Evolutionary conservation across 1,140 invertebrate genomes (phyloP), one percentile per base, ranked within the genome.

Genomic region (Zophobas morio): DNA sequence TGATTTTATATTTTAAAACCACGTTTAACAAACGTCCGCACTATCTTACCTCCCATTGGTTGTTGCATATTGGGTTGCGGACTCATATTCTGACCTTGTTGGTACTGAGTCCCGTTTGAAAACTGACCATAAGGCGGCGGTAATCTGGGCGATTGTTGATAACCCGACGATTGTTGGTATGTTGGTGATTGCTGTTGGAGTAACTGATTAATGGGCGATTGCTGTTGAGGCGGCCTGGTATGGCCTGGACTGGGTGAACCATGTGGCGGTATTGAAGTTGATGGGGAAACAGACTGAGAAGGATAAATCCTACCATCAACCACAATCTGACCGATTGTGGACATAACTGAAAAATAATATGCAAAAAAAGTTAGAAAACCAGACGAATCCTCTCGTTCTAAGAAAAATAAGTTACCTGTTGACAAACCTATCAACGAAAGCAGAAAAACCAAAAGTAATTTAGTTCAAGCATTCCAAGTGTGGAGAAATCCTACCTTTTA

Each of bases 301-400:
- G 85, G 83, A 85, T 91, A 91, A 70, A 91, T 89, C 83, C 93
- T 90, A 49, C 93, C 93, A 87, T 95, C 93, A 8, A 95, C 93
- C 1, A 94, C 91, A 78, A 95, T 93, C 54, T 90, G 91, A 57
- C 93, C 93, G 80, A 94, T 91, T 8, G 89, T 90, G 42, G 92
- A 91, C 76, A 94, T 89, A 39, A 94, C 92, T 93, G 82, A 72
- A 79, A 75, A 79, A 66, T n/a, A 57, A 72, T 20, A 66, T 46
- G 8, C 42, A 3, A 46, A 46, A 46, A 70, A 63, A 46, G 0
- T 53, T 73, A 54, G 36, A 35, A 37, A 76, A 70, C 6, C 57
- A 20, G 2, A 51, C 5, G 2, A 8, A 63, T 40, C 47, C 1
- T 40, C 1, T 32, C 1, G n/a, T 56, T 71, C 39, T 42, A 46